Conservation (phyloP, 2,113 vertebrate genomes). For the Zingel zingel region DNA sequence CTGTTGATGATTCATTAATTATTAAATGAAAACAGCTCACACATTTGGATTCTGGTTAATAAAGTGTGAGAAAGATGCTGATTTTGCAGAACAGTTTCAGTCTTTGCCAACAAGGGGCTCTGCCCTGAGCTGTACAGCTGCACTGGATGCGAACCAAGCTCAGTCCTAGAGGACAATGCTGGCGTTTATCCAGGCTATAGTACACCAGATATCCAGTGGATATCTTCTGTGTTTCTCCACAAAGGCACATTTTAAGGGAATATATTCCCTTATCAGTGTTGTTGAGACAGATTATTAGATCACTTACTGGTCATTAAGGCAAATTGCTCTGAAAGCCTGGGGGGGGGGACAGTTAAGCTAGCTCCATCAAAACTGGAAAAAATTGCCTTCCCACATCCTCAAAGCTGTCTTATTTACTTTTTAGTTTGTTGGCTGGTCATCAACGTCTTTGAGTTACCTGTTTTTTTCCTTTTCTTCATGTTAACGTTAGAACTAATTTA, state of each 20-base stretch:
- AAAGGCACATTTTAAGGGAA: conserved; percentile 31
- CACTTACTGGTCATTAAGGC: conserved; percentile 17
- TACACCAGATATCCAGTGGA: conserved; percentile 41
- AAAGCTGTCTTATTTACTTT: background rate
- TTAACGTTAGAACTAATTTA: background rate
- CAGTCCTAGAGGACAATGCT: conserved; percentile 56
- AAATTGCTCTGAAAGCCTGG: background rate
- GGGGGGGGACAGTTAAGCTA: background rate
- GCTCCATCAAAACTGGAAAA: background rate
- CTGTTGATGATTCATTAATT: background rate
- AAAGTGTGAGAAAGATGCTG: conserved; percentile 31
- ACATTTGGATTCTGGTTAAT: background rate
- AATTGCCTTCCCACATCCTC: background rate
- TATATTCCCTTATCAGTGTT: conserved; percentile 15
- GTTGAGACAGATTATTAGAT: conserved; percentile 37
- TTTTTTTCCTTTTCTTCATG: background rate
- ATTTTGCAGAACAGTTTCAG: conserved; percentile 26
- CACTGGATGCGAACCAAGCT: conserved; percentile 54
- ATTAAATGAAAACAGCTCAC: background rate
- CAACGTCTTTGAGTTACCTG: background rate
- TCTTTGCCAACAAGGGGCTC: conserved; percentile 36
- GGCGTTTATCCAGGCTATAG: conserved; percentile 49
- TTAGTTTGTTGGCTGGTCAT: background rate
- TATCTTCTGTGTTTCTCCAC: conserved; percentile 42
- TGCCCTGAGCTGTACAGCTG: conserved; percentile 46